Conservation (phyloP, 2,888 invertebrate species). For the Diplazon laetatorius region DNA sequence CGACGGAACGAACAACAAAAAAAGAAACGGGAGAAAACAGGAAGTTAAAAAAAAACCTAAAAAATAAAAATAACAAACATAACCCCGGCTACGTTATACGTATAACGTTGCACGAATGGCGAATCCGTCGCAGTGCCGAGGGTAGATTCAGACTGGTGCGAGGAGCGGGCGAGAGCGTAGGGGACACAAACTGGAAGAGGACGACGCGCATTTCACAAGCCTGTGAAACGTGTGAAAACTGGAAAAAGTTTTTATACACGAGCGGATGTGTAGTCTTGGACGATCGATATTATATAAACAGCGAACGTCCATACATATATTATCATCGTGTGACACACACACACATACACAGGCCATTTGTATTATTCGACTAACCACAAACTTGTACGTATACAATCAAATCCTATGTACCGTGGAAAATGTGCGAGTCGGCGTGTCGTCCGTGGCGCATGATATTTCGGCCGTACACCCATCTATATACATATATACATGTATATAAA, state of each 20-base stretch:
- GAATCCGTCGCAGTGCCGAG: not conserved
- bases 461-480: too few relatives aligned
- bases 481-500: not conserved
- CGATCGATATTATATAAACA: not conserved
- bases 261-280: not conserved
- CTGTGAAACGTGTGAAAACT: not conserved
- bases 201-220: not conserved
- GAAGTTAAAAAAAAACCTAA: slow-evolving; percentile 53
- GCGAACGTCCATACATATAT: not conserved
- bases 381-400: not conserved
- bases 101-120: slow-evolving; percentile 18
- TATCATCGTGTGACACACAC: too few relatives aligned
- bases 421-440: not conserved
- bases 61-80: too few relatives aligned
- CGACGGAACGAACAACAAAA: slow-evolving; percentile 25
- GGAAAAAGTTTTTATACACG: not conserved
- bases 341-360: not conserved
- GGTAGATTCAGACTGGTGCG: not conserved
- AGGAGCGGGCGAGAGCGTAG: too few relatives aligned
- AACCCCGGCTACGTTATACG: slow-evolving; percentile 19
- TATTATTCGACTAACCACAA: not conserved
- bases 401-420: not conserved
- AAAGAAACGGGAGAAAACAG: slow-evolving; percentile 40
- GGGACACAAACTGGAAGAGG: too few relatives aligned
- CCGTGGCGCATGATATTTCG: not conserved